Evolutionary conservation across 2,113 vertebrate genomes (phyloP).

Genomic region (Alosa alosa): DNA sequence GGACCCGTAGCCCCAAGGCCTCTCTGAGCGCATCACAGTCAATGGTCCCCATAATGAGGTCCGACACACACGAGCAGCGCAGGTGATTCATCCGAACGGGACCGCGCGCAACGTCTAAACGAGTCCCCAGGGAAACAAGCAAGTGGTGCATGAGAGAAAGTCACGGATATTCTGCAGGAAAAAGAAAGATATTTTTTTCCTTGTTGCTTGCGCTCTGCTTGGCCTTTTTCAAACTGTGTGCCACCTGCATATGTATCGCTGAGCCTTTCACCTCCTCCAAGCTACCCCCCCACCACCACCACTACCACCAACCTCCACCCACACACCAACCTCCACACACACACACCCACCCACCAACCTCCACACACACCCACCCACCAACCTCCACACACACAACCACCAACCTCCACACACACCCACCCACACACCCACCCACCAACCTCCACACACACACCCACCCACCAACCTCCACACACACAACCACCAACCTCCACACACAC

Average conservation of each 20-base stretch:
- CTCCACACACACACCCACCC: too few species aligned
- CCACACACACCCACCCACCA: too few species aligned
- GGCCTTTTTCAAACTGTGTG: not conserved
- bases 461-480: not conserved
- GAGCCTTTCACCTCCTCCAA: not conserved
- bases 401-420: not conserved
- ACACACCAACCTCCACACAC: too few species aligned
- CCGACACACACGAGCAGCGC: conserved; percentile 40
- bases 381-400: too few species aligned
- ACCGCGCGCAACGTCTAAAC: conserved; percentile 53
- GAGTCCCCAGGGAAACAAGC: conserved; percentile 55
- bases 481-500: not conserved
- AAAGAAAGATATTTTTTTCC: not conserved
- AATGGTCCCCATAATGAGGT: conserved; percentile 59
- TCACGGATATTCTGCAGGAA: not conserved
- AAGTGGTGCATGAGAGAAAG: not conserved
- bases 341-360: too few species aligned
- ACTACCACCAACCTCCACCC: not conserved
- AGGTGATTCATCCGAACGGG: conserved; percentile 55
- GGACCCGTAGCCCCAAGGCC: conserved; percentile 38
- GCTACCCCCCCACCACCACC: conserved; percentile 17
- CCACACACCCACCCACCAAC: not conserved
- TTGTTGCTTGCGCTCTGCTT: not conserved
- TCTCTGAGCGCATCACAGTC: conserved; percentile 38
- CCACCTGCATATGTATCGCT: conserved; percentile 28